Percentiles rank a stretch among this genome's conserved stretches.
Evolutionary conservation across 2,888 invertebrate genomes (phyloP).

Genomic region (Leistus spinibarbis): DNA sequence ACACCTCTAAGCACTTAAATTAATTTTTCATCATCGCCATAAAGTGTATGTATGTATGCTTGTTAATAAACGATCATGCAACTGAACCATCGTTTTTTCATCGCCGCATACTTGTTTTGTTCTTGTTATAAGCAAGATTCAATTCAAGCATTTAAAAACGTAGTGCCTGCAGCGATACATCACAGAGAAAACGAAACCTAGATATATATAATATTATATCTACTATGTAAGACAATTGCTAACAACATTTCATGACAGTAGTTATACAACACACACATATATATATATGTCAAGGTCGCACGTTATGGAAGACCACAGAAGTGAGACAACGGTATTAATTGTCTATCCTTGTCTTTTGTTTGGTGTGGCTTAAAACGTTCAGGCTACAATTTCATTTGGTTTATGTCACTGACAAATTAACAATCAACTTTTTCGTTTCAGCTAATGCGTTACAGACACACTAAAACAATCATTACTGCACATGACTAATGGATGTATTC

Average conservation of each 20-base stretch:
- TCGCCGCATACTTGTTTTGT: background rate
- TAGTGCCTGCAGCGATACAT: background rate
- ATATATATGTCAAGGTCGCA: constrained; percentile 15
- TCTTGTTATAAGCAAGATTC: background rate
- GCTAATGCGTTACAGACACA: background rate
- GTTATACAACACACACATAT: no score
- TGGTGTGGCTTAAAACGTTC: background rate
- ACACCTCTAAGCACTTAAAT: background rate
- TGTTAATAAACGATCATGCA: background rate
- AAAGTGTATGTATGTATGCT: no score
- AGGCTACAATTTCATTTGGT: background rate
- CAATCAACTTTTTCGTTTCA: background rate
- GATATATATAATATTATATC: no score
- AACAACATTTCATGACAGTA: constrained; percentile 9
- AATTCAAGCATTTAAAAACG: background rate
- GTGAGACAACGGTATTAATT: background rate
- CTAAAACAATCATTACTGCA: no score
- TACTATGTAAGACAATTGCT: background rate
- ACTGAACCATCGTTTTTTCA: background rate
- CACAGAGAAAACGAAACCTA: background rate
- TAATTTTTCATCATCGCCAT: constrained; percentile 4
- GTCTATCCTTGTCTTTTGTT: background rate
- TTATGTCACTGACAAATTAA: background rate
- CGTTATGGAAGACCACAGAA: background rate
- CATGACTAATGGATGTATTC: no score